phyloP scores from a whole-genome alignment of 2,797 vertebrate genomes.

The Oryzias dopingdopingensis region DNA sequence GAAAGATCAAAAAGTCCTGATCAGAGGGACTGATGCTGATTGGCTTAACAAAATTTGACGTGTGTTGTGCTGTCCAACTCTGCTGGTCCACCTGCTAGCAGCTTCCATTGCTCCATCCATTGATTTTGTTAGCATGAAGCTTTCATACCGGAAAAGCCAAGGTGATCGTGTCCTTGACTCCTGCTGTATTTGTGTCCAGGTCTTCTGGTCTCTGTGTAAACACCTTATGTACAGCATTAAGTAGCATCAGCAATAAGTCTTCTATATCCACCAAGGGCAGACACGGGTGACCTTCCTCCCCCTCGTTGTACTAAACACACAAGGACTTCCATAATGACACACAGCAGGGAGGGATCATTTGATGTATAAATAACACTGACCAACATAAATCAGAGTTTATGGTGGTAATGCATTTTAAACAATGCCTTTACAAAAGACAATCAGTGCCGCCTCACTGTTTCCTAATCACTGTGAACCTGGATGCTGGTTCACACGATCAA shows the following conservation, averaged over 20 bases:
- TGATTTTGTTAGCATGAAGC: no score
- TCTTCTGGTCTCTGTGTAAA: constrained; percentile 40
- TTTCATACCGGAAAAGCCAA: no score
- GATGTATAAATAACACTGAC: constrained; percentile 41
- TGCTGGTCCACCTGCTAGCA: no score
- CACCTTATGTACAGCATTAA: constrained; percentile 36
- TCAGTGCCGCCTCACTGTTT: constrained; percentile 33
- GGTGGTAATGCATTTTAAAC: constrained; percentile 44
- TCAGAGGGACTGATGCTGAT: constrained; percentile 29
- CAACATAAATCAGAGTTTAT: constrained; percentile 52
- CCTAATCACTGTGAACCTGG: constrained; percentile 8
- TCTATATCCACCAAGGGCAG: constrained; percentile 43
- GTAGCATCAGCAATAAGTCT: constrained; percentile 39
- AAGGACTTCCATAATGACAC: constrained; percentile 10
- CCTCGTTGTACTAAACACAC: constrained; percentile 14
- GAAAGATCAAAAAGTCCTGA: constrained; percentile 32
- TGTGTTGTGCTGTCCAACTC: no score
- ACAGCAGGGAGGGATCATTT: constrained; percentile 15
- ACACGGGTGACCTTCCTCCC: constrained; percentile 42
- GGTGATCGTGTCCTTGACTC: constrained; percentile 37
- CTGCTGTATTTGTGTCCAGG: constrained; percentile 33
- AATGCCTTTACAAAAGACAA: constrained; percentile 10
- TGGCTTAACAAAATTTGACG: constrained; percentile 30
- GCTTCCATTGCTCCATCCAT: no score
- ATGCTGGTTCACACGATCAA: no score